A percentile compares a stretch with the other conserved stretches of the same genome.
phyloP scores from a whole-genome alignment of 2,797 vertebrate species.

The Phoebastria nigripes region DNA sequence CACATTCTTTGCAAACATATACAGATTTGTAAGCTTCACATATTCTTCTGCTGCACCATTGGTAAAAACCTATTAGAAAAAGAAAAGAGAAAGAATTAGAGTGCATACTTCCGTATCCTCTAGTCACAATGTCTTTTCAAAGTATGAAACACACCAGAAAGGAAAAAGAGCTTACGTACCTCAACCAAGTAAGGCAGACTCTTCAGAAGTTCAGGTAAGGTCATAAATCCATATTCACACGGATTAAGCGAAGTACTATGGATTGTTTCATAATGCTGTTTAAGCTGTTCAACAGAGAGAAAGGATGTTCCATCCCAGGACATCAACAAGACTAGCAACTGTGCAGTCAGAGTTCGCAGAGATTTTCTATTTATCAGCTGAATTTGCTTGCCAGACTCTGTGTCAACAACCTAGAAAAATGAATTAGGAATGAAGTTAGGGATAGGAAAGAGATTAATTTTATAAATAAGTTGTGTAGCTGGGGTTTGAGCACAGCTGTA shows the following conservation, averaged over 20 bases:
- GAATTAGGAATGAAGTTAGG: background rate
- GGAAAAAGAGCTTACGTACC: conserved; percentile 63
- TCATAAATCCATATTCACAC: conserved; percentile 97
- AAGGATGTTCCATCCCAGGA: conserved; percentile 81
- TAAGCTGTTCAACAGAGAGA: conserved; percentile 83
- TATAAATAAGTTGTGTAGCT: background rate
- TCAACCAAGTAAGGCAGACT: conserved; percentile 94
- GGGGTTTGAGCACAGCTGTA: background rate
- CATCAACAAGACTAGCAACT: conserved; percentile 91
- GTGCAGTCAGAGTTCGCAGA: conserved; percentile 87
- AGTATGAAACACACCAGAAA: background rate
- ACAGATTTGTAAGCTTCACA: conserved; percentile 89
- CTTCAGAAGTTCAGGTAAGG: conserved; percentile 90
- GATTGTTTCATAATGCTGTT: conserved; percentile 76
- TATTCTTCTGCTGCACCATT: conserved; percentile 77
- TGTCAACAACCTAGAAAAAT: conserved; percentile 81
- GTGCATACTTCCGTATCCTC: fast-evolving
- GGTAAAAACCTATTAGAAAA: conserved; percentile 79
- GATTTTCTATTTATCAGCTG: conserved; percentile 96
- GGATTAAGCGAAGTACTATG: conserved; percentile 85
- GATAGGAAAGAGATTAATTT: background rate
- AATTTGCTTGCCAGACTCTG: conserved; percentile 83
- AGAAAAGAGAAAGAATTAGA: background rate
- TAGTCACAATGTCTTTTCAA: background rate
- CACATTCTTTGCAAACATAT: conserved; percentile 90